Percentiles rank a stretch among this genome's conserved stretches.
phyloP scores from a whole-genome alignment of 2,888 invertebrate genomes.

The Chloroclystis v-ata region DNA sequence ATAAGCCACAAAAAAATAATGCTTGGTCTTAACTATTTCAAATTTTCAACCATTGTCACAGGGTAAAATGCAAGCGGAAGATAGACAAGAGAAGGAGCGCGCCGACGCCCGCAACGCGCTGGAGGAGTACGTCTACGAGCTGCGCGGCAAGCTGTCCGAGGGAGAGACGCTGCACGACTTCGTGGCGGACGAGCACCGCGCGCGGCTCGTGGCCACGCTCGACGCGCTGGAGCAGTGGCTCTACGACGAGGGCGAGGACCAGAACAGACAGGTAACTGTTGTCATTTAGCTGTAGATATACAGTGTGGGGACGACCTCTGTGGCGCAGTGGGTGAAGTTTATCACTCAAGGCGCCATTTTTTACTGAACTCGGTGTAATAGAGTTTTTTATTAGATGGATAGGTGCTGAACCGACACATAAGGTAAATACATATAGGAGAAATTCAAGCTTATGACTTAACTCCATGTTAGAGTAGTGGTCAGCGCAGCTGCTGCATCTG shows the following conservation, averaged over 20 bases:
- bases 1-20: too few species aligned
- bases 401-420: too few species aligned
- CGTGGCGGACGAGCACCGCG: conserved; percentile 84
- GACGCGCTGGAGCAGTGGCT: conserved; percentile 97
- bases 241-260: conserved; percentile 97
- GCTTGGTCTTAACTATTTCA: too few species aligned
- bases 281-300: background rate
- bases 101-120: conserved; percentile 97
- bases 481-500: too few species aligned
- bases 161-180: conserved; percentile 87
- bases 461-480: too few species aligned
- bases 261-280: conserved; percentile 77
- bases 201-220: conserved; percentile 80
- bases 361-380: too few species aligned
- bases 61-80: conserved; percentile 89
- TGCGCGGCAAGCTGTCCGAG: conserved; percentile 90
- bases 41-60: conserved; percentile 56
- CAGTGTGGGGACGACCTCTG: too few species aligned
- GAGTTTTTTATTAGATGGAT: too few species aligned
- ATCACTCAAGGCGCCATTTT: too few species aligned
- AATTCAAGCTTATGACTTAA: too few species aligned
- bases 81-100: conserved; percentile 95
- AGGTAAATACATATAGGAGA: too few species aligned
- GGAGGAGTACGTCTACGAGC: conserved; percentile 98
- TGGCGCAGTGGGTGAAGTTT: too few species aligned